These are phyloP conservation scores for Acrossocheilus fasciatus DNA, from an alignment of 2,797 vertebrate species.

Conservation along the genomic window DNA sequence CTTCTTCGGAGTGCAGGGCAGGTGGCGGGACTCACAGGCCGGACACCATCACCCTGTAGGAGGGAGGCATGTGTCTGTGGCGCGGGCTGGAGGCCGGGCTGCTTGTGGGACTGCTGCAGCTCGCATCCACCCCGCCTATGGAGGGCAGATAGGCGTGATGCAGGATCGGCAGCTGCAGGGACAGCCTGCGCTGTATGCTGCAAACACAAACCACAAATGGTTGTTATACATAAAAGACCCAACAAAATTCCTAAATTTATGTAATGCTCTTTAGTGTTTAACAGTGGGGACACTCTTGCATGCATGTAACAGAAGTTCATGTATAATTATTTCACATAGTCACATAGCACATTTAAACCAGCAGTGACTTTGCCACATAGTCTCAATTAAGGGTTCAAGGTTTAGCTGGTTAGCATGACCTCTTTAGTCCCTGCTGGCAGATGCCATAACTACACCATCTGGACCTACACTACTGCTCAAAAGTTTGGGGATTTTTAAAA, in stretches of 20 bases:
- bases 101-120: constrained; percentile 94
- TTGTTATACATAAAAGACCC: not conserved
- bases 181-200: constrained; percentile 99
- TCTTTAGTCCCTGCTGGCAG: not conserved
- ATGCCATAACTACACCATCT: constrained; percentile 9
- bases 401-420: constrained; percentile 6
- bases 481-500: not conserved
- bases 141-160: constrained; percentile 98
- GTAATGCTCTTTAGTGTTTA: not conserved
- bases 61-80: constrained; percentile 98
- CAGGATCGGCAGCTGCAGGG: constrained; percentile 97
- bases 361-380: not conserved
- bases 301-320: not conserved
- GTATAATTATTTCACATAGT: not conserved
- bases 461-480: not conserved
- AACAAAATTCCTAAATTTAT: not conserved
- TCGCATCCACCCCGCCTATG: constrained; percentile 98
- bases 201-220: constrained; percentile 35
- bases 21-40: constrained; percentile 87
- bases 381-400: not conserved
- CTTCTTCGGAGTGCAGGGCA: constrained; percentile 78
- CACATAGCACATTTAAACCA: not conserved
- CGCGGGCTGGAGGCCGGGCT: constrained; percentile 96
- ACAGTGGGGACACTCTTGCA: not conserved
- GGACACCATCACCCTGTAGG: constrained; percentile 99